Conservation (phyloP, 2,888 invertebrate species). For the Phymatocera aterrima region DNA sequence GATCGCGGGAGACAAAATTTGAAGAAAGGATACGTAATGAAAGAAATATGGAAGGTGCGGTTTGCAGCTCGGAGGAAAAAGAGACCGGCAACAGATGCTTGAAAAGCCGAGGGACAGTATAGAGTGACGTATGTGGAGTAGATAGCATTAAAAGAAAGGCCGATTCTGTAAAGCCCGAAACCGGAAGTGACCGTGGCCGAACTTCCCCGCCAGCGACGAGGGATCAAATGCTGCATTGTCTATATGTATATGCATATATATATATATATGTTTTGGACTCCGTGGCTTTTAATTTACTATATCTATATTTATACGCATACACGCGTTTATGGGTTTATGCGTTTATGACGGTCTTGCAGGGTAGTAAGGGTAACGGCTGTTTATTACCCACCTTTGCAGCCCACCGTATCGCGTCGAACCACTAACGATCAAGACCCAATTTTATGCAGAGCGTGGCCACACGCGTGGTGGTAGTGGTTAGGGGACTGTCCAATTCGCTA, state of each 20-base stretch:
- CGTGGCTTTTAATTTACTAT: constrained; percentile 14
- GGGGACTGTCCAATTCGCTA: background rate
- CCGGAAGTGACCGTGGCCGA: constrained; percentile 55
- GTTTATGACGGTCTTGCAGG: constrained; percentile 15
- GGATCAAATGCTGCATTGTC: constrained; percentile 22
- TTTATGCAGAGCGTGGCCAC: constrained; percentile 14
- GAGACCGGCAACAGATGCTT: constrained; percentile 60
- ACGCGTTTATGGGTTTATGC: constrained; percentile 22
- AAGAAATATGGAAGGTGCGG: too few species aligned
- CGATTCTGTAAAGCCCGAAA: constrained; percentile 54
- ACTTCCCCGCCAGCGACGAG: background rate
- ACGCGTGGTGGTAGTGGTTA: background rate
- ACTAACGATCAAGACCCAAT: constrained; percentile 16
- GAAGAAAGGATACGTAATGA: too few species aligned
- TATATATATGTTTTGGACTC: background rate
- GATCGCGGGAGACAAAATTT: too few species aligned
- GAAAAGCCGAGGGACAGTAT: constrained; percentile 57
- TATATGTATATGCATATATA: too few species aligned
- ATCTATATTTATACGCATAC: background rate
- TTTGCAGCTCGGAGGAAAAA: too few species aligned
- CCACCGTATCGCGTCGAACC: constrained; percentile 26
- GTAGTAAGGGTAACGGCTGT: constrained; percentile 15
- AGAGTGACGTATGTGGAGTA: constrained; percentile 55
- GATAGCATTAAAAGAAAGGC: constrained; percentile 48
- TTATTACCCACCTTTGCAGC: constrained; percentile 19